Base-by-base conservation (phyloP, 2,113 vertebrate genomes). In the Osmerus eperlanus region DNA sequence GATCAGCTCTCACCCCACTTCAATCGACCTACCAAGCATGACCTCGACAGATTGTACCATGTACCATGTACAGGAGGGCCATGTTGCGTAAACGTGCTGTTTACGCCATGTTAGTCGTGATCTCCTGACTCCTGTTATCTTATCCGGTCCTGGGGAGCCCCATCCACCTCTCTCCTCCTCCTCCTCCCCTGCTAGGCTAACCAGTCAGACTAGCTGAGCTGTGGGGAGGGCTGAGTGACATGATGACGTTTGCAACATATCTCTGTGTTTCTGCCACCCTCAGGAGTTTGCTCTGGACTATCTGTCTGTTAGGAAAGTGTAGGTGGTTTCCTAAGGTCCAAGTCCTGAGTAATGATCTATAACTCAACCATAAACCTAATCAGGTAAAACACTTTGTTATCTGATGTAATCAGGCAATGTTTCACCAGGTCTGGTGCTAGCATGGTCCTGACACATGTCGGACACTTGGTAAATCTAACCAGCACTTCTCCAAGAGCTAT, bases 301-400 rank as follows among this genome's bases (percentile, higher is more conserved):
- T 41, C 36, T 12, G 12, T 36, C 62, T 54, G 51, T 54, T 16
- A 19, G 66, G 29, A 32, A 32, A 3, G 29, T 32, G 29, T 67
- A 29, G 47, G 21, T 7, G 4, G 47, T 54, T n/a, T 25, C 7
- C 36, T 41, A 3, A 5, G 47, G 3, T 21, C 9, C 6, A 15
- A 23, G 21, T 65, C 25, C n/a, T 11, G 14, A 18, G 54, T 18
- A 56, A 18, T 19, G 41, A 12, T 41, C 36, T 41, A 32, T 80
- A 81, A 81, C 54, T 77, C 75, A 63, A 72, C 58, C 2, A 15
- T 55, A 28, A 70, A 54, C 18, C 16, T 19, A 36, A 68, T 68
- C 53, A 68, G 25, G 23, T 72, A 21, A 71, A 68, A 21, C 55
- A 25, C 59, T 72, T 41, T 47, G 66, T 11, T 2, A 41, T 65